These are phyloP conservation scores for Paratilapia polleni DNA, from an alignment of 2,113 vertebrate genomes.

Conservation along the genomic window DNA sequence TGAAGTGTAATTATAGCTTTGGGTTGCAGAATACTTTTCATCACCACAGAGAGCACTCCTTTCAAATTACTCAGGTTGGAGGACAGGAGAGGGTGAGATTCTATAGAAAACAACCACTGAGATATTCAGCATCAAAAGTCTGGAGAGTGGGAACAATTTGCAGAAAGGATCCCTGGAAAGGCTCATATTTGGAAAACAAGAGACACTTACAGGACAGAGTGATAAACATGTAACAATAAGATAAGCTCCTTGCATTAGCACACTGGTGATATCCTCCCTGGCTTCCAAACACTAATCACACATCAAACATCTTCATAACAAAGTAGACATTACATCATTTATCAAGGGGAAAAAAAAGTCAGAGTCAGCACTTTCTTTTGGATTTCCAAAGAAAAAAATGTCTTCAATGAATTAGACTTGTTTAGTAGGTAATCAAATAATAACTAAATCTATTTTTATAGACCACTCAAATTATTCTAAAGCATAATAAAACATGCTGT, in stretches of 20 bases:
- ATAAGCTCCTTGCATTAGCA: slow-evolving; percentile 15
- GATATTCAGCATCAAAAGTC: slow-evolving; percentile 43
- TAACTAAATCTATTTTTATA: background rate
- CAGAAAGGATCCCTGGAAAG: slow-evolving; percentile 44
- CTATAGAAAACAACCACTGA: slow-evolving; percentile 34
- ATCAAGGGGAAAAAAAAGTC: background rate
- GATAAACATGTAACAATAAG: slow-evolving; percentile 31
- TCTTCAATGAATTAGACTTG: background rate
- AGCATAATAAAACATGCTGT: background rate
- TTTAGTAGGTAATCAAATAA: too few relatives aligned
- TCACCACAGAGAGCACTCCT: slow-evolving; percentile 31
- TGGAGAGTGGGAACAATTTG: slow-evolving; percentile 41
- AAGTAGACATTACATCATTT: background rate
- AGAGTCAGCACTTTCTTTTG: background rate
- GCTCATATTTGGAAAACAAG: slow-evolving; percentile 35
- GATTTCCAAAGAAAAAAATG: background rate
- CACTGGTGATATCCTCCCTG: background rate
- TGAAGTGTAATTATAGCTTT: slow-evolving; percentile 65
- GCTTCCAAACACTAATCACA: slow-evolving; percentile 19
- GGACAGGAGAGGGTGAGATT: slow-evolving; percentile 22
- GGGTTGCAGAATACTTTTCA: slow-evolving; percentile 49
- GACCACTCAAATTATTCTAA: background rate
- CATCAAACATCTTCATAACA: slow-evolving; percentile 25
- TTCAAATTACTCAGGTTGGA: slow-evolving; percentile 49
- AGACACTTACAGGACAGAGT: slow-evolving; percentile 17